Base-by-base conservation (phyloP, 2,797 vertebrate genomes). In the Psittacula derbiana region DNA sequence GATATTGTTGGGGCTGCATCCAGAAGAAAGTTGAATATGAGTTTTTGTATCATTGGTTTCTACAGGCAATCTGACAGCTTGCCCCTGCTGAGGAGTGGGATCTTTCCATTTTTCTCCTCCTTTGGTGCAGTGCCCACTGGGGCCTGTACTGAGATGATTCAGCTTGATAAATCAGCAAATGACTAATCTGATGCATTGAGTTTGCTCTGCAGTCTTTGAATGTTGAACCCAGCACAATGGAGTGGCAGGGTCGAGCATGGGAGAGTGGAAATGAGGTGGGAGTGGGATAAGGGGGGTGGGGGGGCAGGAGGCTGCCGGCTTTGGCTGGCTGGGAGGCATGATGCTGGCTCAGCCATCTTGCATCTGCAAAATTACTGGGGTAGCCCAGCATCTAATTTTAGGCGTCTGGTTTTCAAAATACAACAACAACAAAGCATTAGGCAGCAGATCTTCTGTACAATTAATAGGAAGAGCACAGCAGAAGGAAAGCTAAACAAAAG, bases 71-170 rank as follows among this genome's bases (percentile, higher is more conserved):
- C 38, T 83, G 38, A 43, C 16, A 79, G 12, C 12, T 47, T 66
- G 43, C 5, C 10, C 8, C 16, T 50, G 33, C 49, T 50, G 23
- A 69, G 72, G n/a, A 67, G 38, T 2, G 2, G 30, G 8, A 49
- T 90, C 41, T 67, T 50, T 40, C 58, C 10, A 4, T 72, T 86
- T 74, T 36, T 79, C 15, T 81, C 47, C 5, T 44, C 28, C 5
- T 33, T n/a, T 91, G 38, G 6, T 53, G 17, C 36, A 6, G 30
- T 80, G 80, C 58, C 62, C 66, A 44, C 12, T 0, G 0, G 25
- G 73, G 66, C 49, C n/a, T 33, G 9, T 47, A 2, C n/a, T n/a
- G 82, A 50, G 72, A 74, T 95, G 80, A 92, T 65, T 95, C 93
- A 92, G 23, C 4, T 23, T 69, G 82, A 33, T 90, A 70, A 95